A percentile compares a stretch with the other conserved stretches of the same genome.
Evolutionary conservation across 2,797 vertebrate genomes (phyloP).

Genomic region (Cynopterus sphinx): DNA sequence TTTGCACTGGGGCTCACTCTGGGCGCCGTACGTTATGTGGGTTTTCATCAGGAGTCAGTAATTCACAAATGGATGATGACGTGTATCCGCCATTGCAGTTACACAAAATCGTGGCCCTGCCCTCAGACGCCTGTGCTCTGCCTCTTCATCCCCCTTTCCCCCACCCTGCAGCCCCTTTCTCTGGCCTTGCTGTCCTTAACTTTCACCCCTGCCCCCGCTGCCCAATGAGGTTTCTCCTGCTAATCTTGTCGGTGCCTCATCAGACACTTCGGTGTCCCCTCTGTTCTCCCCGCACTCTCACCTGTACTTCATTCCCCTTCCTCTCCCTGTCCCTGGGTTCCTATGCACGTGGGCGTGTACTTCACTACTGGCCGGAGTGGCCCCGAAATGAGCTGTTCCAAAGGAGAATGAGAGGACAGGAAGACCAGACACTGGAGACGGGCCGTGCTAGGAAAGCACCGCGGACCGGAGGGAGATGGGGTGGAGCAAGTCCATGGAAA

Average conservation of each 20-base stretch:
- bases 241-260: background rate
- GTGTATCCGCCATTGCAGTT: background rate
- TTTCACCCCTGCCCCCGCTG: accelerated
- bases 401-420: background rate
- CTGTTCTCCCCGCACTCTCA: accelerated
- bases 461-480: background rate
- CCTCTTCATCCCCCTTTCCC: background rate
- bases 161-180: too few relatives aligned
- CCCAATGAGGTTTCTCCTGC: background rate
- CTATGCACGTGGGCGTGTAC: background rate
- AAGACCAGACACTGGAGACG: background rate
- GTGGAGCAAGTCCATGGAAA: background rate
- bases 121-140: background rate
- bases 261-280: background rate
- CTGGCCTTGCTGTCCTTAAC: too few relatives aligned
- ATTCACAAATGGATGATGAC: background rate
- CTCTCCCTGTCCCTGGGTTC: too few relatives aligned
- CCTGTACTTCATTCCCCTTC: background rate
- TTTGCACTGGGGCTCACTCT: background rate
- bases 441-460: background rate
- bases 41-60: background rate
- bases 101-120: background rate
- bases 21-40: background rate
- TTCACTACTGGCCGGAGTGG: background rate
- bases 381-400: background rate